Evolutionary conservation across 2,113 vertebrate genomes (phyloP).

Genomic region (Bothrops jararaca): DNA sequence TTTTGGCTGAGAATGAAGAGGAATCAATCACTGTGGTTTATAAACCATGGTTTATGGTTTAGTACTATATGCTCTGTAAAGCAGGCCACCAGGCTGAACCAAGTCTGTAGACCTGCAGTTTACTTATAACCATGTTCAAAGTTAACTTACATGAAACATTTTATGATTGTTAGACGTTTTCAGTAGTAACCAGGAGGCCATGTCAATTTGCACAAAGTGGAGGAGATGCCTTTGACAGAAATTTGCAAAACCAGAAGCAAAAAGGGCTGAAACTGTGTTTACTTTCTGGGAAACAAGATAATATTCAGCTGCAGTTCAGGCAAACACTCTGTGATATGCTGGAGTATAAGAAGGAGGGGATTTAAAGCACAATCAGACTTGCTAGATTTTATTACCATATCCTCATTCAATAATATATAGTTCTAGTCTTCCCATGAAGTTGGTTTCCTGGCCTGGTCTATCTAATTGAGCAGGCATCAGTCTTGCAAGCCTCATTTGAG

Average conservation of each 20-base stretch:
- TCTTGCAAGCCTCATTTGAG: background rate
- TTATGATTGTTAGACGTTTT: background rate
- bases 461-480: background rate
- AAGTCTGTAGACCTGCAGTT: background rate
- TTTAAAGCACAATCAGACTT: background rate
- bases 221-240: slow-evolving; percentile 31
- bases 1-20: background rate
- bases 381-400: background rate
- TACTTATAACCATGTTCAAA: background rate
- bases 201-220: background rate
- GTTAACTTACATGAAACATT: background rate
- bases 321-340: background rate
- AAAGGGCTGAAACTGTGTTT: background rate
- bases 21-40: background rate
- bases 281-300: background rate
- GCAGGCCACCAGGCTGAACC: background rate
- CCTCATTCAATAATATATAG: background rate
- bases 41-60: background rate
- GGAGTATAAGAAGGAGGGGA: background rate
- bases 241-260: background rate
- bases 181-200: background rate
- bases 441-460: background rate
- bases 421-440: background rate
- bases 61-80: background rate
- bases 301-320: background rate